Conservation (phyloP, 1,140 invertebrate genomes). For the Maniola jurtina region DNA sequence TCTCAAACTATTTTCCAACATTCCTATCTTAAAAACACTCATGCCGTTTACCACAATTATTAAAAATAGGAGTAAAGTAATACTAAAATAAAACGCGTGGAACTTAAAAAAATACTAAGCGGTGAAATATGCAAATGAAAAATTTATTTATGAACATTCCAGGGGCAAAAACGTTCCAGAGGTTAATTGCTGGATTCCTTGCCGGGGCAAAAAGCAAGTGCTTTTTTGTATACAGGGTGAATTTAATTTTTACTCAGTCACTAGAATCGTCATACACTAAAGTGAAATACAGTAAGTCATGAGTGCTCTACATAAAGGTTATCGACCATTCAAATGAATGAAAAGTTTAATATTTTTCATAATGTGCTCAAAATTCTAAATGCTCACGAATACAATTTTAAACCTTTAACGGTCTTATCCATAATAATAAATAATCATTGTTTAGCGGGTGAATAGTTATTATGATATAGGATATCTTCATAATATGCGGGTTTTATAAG, state of each 20-base stretch:
- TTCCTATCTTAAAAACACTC: not conserved
- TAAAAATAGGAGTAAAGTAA: conserved; percentile 2
- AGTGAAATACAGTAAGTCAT: not conserved
- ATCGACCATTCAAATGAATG: not conserved
- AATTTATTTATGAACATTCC: conserved; percentile 32
- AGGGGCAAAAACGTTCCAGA: conserved; percentile 27
- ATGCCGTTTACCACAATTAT: conserved; percentile 2
- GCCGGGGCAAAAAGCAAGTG: conserved; percentile 27
- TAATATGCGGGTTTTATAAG: no score
- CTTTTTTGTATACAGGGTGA: conserved; percentile 26
- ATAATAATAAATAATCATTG: no score
- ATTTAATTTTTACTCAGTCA: conserved; percentile 18
- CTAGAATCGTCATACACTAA: conserved; percentile 19
- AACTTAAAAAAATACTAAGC: conserved; percentile 23
- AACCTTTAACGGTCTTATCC: not conserved
- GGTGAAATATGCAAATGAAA: conserved; percentile 28
- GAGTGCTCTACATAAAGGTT: not conserved
- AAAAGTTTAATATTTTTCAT: conserved; percentile 1
- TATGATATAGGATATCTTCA: no score
- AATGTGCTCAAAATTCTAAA: not conserved
- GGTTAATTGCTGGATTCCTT: conserved; percentile 37
- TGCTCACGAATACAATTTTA: conserved; percentile 1
- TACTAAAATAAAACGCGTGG: conserved; percentile 7
- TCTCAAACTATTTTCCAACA: not conserved
- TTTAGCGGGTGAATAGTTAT: no score